Conservation (phyloP, 2,797 vertebrate species). For the Phalloptychus januarius region DNA sequence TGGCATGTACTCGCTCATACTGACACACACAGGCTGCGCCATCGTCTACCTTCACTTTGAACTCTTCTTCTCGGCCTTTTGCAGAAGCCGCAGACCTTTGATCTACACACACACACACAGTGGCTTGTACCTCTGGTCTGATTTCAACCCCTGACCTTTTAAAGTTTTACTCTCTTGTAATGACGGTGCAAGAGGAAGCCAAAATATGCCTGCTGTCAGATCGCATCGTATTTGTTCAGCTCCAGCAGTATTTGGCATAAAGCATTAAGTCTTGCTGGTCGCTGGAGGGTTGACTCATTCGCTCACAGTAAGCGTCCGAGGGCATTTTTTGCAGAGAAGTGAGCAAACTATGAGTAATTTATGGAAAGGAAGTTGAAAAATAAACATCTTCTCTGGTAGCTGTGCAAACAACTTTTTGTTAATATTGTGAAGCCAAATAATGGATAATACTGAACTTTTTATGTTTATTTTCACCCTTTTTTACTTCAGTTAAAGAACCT, state of each 20-base stretch:
- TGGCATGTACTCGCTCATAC: slow-evolving; percentile 40
- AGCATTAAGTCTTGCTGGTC: slow-evolving; percentile 34
- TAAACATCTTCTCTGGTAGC: background rate
- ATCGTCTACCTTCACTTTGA: slow-evolving; percentile 59
- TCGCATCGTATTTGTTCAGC: slow-evolving; percentile 52
- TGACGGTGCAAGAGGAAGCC: slow-evolving; percentile 38
- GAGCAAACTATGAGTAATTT: slow-evolving; percentile 28
- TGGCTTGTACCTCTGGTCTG: slow-evolving; percentile 47
- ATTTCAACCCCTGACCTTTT: slow-evolving; percentile 68
- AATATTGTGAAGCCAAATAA: background rate
- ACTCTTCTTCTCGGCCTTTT: slow-evolving; percentile 60
- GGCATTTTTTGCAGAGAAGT: slow-evolving; percentile 17
- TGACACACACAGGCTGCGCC: slow-evolving; percentile 38
- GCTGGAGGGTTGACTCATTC: slow-evolving; percentile 55
- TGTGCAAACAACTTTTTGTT: background rate
- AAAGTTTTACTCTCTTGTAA: slow-evolving; percentile 48
- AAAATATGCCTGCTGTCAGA: slow-evolving; percentile 41
- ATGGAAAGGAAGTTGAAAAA: slow-evolving; percentile 6
- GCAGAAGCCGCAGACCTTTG: slow-evolving; percentile 42
- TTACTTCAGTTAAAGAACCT: background rate
- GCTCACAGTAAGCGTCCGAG: slow-evolving; percentile 30
- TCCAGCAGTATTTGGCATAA: slow-evolving; percentile 47
- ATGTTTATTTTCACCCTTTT: background rate
- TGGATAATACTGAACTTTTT: background rate
- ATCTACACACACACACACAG: slow-evolving; percentile 35